Base-by-base conservation (phyloP, 2,888 invertebrate genomes). In the Parascotia fuliginaria region DNA sequence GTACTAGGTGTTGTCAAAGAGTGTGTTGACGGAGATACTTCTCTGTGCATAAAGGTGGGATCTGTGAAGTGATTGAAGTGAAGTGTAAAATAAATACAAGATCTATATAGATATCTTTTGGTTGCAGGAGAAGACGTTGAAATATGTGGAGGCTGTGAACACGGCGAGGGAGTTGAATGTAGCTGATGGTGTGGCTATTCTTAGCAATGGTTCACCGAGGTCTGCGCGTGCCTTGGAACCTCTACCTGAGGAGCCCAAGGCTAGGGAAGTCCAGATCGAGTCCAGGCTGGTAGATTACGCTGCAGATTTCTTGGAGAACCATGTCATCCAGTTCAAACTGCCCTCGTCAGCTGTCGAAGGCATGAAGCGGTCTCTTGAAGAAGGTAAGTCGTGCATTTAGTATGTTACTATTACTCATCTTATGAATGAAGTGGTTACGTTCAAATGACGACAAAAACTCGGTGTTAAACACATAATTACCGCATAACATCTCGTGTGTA, bases 251-350 rank as follows among this genome's bases (percentile, higher is more conserved):
- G 96, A 97, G 71, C 93, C 94, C 28, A 94, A 95, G 73, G 95
- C 95, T 33, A 94, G 95, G 52, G 96, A 96, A 83, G 93, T 94
- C 34, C 95, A 95, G 65, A 92, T 96, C n/a, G 96, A 96, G 73
- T 93, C 94, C 13, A 93, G 96, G 59, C 92, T 97, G 56, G 92
- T 96, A 47, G 96, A 97, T 75, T 94, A 95, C 58, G 93, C 96
- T 43, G 94, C 95, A 63, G 94, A 95, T 65, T 96, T 97, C 93
- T 89, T 97, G 66, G 95, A 95, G 70, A 95, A 95, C 58, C 97
- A 97, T 83, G 96, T 96, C 24, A 93, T 97, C 62, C 96, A 97
- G 83, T 94, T 97, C 79, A 96, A 95, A 79, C 91, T 97, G 34
- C 97, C 97, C 27, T 94, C 94, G 55, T 94, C 95, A 32, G 93